Evolutionary conservation across 2,888 invertebrate genomes (phyloP).

Genomic region (Argynnis bischoffii): DNA sequence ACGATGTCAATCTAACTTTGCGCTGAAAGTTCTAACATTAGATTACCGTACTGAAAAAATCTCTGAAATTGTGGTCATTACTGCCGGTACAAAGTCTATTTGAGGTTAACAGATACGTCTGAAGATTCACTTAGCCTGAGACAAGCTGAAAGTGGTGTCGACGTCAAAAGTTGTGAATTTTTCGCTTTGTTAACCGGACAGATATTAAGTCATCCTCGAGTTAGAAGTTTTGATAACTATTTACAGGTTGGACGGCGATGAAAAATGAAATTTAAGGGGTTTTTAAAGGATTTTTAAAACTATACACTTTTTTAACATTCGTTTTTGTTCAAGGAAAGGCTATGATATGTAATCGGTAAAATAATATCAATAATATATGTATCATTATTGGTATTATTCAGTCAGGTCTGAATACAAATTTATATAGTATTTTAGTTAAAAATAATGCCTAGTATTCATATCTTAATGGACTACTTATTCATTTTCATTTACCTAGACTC

Average conservation of each 20-base stretch:
- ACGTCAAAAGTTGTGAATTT: constrained; percentile 28
- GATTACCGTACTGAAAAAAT: constrained; percentile 2
- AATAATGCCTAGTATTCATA: too few relatives aligned
- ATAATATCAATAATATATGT: too few relatives aligned
- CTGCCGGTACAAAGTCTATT: constrained; percentile 14
- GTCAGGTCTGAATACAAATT: too few relatives aligned
- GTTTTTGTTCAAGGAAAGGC: too few relatives aligned
- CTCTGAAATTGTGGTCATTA: constrained; percentile 12
- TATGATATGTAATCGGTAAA: too few relatives aligned
- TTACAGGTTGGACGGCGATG: not conserved
- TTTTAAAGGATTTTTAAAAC: too few relatives aligned
- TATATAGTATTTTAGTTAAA: too few relatives aligned
- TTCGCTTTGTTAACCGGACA: constrained; percentile 45
- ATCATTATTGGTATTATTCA: too few relatives aligned
- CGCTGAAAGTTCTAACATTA: constrained; percentile 8
- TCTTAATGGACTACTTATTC: too few relatives aligned
- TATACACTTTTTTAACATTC: too few relatives aligned
- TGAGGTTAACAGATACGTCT: constrained; percentile 27
- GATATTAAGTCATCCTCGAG: constrained; percentile 2
- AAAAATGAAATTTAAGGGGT: not conserved
- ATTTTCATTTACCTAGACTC: not conserved
- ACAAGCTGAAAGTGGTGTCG: constrained; percentile 11
- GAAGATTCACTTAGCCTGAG: constrained; percentile 31
- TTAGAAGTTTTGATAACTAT: not conserved
- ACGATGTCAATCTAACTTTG: constrained; percentile 9